These are phyloP conservation scores for Furcifer pardalis DNA, from an alignment of 2,797 vertebrate genomes.

Conservation along the genomic window DNA sequence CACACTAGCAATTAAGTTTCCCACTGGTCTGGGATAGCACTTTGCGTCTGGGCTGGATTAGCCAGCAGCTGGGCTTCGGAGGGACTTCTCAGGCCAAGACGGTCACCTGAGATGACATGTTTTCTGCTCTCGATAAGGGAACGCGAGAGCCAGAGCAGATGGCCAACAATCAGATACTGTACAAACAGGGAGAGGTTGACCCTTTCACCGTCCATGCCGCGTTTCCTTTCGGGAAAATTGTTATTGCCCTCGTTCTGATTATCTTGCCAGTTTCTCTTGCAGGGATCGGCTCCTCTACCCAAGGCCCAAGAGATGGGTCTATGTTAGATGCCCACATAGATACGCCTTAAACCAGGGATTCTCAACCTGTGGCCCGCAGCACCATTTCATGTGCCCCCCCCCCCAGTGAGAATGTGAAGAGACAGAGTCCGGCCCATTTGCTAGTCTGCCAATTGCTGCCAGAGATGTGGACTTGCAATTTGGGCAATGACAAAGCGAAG, in stretches of 20 bases:
- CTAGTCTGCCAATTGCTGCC: no score
- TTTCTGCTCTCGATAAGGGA: background rate
- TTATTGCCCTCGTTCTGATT: background rate
- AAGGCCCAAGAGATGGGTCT: no score
- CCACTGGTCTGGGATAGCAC: background rate
- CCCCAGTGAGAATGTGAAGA: no score
- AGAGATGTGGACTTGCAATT: no score
- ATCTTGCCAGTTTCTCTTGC: no score
- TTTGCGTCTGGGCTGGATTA: background rate
- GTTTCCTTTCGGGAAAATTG: background rate
- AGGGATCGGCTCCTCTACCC: no score
- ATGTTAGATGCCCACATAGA: no score
- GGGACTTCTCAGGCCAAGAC: rapidly evolving
- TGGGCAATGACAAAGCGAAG: no score
- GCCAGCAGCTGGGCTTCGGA: background rate
- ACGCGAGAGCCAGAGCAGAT: background rate
- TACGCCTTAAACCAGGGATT: no score
- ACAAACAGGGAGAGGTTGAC: background rate
- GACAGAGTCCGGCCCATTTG: no score
- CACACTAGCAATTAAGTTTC: background rate
- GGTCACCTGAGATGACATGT: rapidly evolving
- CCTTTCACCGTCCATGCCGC: background rate
- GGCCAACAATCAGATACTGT: background rate
- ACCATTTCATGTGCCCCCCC: no score
- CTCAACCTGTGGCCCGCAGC: no score